Evolutionary conservation across 2,888 invertebrate genomes (phyloP).

Genomic region (Drosophila borealis): DNA sequence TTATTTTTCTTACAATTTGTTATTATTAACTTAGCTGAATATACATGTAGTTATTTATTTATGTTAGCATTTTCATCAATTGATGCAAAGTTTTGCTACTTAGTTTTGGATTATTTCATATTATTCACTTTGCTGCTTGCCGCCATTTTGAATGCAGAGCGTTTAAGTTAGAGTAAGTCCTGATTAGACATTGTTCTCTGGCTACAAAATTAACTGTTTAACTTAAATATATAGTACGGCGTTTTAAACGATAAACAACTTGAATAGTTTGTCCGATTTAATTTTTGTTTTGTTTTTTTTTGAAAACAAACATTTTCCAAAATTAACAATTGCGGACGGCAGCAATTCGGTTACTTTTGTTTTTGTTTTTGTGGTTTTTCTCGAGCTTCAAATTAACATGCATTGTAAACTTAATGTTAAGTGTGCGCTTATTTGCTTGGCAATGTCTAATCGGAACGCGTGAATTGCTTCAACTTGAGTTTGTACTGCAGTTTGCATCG

Average conservation of each 20-base stretch:
- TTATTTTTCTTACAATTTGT: slow-evolving; percentile 20
- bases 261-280: neutral
- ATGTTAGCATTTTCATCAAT: neutral
- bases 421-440: neutral
- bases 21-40: slow-evolving; percentile 33
- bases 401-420: slow-evolving; percentile 4
- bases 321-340: slow-evolving; percentile 71
- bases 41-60: slow-evolving; percentile 31
- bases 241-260: neutral
- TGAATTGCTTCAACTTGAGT: slow-evolving; percentile 28
- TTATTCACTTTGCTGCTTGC: too few relatives aligned
- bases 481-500: slow-evolving; percentile 75
- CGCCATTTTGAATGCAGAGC: slow-evolving; percentile 15
- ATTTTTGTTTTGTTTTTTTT: neutral
- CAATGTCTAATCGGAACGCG: slow-evolving; percentile 15
- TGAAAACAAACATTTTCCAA: neutral
- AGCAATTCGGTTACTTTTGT: slow-evolving; percentile 47
- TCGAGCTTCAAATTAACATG: neutral
- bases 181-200: slow-evolving; percentile 38
- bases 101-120: neutral
- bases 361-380: too few relatives aligned
- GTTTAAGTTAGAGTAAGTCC: slow-evolving; percentile 9
- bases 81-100: slow-evolving; percentile 29
- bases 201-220: neutral
- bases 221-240: neutral